These are phyloP conservation scores for Synaphobranchus kaupii DNA, from an alignment of 2,797 vertebrate species.

Conservation along the genomic window DNA sequence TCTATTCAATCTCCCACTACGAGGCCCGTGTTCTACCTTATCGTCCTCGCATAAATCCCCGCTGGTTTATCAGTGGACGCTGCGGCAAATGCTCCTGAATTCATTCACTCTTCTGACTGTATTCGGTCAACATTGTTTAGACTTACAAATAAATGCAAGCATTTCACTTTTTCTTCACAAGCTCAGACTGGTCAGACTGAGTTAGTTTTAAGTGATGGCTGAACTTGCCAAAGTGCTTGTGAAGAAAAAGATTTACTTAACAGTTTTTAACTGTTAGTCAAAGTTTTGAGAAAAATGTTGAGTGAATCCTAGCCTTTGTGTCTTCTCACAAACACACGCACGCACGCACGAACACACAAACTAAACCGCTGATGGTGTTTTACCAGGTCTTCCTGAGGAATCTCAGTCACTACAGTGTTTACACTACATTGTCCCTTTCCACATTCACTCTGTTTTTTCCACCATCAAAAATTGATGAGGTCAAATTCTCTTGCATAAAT, in stretches of 20 bases:
- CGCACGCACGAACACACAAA: conserved; percentile 4
- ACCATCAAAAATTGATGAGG: conserved; percentile 24
- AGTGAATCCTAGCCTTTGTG: neutral
- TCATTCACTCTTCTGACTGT: neutral
- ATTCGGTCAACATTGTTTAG: neutral
- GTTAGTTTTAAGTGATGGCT: neutral
- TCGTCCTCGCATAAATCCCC: neutral
- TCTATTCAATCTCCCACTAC: neutral
- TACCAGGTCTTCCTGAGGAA: conserved; percentile 26
- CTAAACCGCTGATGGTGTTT: too few relatives aligned
- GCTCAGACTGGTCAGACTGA: neutral
- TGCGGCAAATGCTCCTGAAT: neutral
- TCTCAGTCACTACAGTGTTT: conserved; percentile 35
- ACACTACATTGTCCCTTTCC: conserved; percentile 22
- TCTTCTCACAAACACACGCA: conserved; percentile 2
- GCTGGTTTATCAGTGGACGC: neutral
- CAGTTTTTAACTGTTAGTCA: neutral
- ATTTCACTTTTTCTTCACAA: neutral
- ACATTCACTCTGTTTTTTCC: conserved; percentile 15
- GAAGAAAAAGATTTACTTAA: neutral
- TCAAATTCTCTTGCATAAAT: conserved; percentile 32
- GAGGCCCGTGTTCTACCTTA: neutral
- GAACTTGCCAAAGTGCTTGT: neutral
- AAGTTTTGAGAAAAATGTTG: neutral
- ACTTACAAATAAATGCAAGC: neutral